Evolutionary conservation across 2,113 vertebrate genomes (phyloP).

Genomic region (Aphelocoma coerulescens): DNA sequence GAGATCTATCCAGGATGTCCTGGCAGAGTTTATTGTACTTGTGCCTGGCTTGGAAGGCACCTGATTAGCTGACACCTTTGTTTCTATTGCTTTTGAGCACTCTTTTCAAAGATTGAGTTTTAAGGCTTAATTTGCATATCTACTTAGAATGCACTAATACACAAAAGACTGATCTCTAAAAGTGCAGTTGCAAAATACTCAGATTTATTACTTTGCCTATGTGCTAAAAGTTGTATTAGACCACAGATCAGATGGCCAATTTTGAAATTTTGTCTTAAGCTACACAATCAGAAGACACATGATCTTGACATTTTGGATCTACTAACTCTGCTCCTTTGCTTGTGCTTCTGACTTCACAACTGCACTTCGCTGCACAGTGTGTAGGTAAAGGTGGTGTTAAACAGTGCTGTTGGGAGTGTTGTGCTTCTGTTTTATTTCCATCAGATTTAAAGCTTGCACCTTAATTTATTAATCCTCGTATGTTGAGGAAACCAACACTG

Average conservation of each 20-base stretch:
- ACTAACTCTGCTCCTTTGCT: not conserved
- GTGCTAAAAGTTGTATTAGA: not conserved
- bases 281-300: not conserved
- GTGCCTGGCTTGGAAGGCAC: not conserved
- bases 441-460: not conserved
- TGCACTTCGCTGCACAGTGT: not conserved
- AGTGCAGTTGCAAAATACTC: not conserved
- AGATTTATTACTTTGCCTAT: not conserved
- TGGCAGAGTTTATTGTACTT: not conserved
- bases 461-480: not conserved
- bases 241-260: not conserved
- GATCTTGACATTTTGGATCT: not conserved
- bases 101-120: not conserved
- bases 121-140: not conserved
- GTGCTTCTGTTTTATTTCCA: not conserved
- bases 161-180: not conserved
- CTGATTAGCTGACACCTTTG: not conserved
- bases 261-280: not conserved
- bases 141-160: not conserved
- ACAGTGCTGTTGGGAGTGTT: not conserved
- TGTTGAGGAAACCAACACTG: not conserved
- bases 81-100: not conserved
- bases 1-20: not conserved
- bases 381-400: not conserved
- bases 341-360: not conserved